These are phyloP conservation scores for Pithys albifrons DNA, from an alignment of 2,113 vertebrate genomes.

Conservation along the genomic window DNA sequence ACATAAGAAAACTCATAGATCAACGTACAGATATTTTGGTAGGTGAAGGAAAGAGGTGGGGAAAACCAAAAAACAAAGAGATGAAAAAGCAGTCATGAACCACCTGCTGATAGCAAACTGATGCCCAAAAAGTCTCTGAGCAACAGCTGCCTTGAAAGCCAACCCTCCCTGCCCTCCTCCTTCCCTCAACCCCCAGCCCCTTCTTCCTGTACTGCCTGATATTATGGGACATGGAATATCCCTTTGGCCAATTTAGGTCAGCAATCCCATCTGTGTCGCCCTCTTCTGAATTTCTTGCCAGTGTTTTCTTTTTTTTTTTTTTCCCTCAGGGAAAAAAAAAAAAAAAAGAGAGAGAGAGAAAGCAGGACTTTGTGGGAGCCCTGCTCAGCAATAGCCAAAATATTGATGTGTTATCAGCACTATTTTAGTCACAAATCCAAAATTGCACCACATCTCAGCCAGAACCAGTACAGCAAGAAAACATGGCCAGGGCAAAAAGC, in stretches of 20 bases:
- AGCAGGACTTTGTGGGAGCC: background rate
- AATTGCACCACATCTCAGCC: background rate
- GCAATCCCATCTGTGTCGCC: background rate
- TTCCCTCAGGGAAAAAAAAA: background rate
- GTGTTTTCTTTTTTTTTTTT: too few species aligned
- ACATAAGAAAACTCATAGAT: background rate
- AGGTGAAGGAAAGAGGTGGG: background rate
- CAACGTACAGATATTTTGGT: background rate
- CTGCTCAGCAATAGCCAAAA: background rate
- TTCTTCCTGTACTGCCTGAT: background rate
- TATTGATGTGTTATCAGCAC: background rate
- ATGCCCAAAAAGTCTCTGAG: background rate
- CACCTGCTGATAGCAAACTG: background rate
- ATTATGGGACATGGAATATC: background rate
- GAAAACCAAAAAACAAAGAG: background rate
- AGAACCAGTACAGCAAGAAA: background rate
- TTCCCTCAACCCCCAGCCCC: background rate
- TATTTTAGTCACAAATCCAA: background rate
- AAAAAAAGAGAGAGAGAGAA: background rate
- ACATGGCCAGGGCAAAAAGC: background rate
- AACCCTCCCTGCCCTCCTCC: background rate
- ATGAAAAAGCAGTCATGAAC: background rate
- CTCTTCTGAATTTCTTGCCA: background rate
- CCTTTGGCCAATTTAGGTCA: accelerated
- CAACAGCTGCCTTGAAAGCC: background rate